Base-by-base conservation (phyloP, 2,888 invertebrate genomes). In the Watsonalla binaria region DNA sequence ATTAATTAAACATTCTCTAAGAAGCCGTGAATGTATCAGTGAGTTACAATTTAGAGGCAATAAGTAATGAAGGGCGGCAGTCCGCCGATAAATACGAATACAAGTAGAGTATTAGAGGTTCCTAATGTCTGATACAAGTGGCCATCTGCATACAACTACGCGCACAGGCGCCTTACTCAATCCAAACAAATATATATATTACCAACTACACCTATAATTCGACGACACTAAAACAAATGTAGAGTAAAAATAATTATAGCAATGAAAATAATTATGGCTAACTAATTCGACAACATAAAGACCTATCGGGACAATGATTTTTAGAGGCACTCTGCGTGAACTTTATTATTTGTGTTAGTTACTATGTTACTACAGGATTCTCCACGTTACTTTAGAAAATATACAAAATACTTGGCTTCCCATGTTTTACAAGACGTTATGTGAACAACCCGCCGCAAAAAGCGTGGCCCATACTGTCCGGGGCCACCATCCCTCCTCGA, bases 241-340 rank as follows among this genome's bases (percentile, higher is more conserved):
- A 82, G 71, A 82, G 74, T 80, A 83, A 82, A 82, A 82, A 78
- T 76, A 78, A 80, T 74, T 64, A 70, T 77, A 82, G 74, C 72
- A 84, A 86, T 80, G 77, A 80, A 86, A 85, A 68, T 67, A 74
- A 83, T 86, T 83, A 90, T 88, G 89, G 87, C 90, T 88, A 88
- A 83, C 80, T 78, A 82, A 78, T 70, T 81, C 78, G 81, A 49
- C 34, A 37, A 48, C 7, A 48, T 14, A 37, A 79, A 78, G 74
- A 76, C 72, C 76, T 78, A 75, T 71, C 81, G 86, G 84, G 84
- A 86, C 78, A 84, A 82, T 81, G 80, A 81, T 82, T 78, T 75
- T 65, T 73, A 79, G 87, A 90, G 90, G 90, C 90, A 90, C 90
- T 90, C 89, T 84, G 90, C 80, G 90, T 89, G 87, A 88, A 84